Percentiles rank a stretch among this genome's conserved stretches.
Conservation (phyloP, 2,797 vertebrate species). For the Platalea minor region DNA sequence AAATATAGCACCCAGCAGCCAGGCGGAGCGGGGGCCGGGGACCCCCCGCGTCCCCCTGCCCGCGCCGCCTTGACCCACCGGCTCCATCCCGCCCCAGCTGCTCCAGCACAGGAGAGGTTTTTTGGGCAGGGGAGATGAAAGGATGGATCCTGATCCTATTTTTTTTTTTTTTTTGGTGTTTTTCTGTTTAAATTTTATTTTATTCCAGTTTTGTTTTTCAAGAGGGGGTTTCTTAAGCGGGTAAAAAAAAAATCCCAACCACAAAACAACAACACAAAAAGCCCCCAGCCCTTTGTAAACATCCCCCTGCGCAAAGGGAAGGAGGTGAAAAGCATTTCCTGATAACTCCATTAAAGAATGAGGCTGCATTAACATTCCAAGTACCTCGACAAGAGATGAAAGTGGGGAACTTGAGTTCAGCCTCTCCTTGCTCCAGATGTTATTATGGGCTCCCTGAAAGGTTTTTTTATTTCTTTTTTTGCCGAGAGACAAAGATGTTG, state of each 20-base stretch:
- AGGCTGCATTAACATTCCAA: slow-evolving; percentile 74
- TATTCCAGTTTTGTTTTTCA: not conserved
- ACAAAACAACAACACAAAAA: slow-evolving; percentile 26
- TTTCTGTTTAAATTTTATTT: not conserved
- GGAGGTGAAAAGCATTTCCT: slow-evolving; percentile 79
- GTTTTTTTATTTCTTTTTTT: slow-evolving; percentile 72
- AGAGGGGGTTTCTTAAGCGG: not conserved
- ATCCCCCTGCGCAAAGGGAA: slow-evolving; percentile 59
- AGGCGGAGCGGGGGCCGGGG: not conserved
- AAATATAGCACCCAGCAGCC: slow-evolving; percentile 77
- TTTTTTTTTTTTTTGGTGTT: not conserved
- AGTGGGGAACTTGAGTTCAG: slow-evolving; percentile 68
- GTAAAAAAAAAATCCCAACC: not conserved
- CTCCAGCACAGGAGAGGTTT: not conserved
- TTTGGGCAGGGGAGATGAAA: not conserved
- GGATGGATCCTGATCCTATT: not conserved
- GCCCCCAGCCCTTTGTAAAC: slow-evolving; percentile 56
- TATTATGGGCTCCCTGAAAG: slow-evolving; percentile 81
- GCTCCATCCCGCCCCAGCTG: not conserved
- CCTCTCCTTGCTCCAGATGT: slow-evolving; percentile 79
- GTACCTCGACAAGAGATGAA: slow-evolving; percentile 71
- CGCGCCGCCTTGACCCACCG: not conserved
- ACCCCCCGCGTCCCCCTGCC: not conserved
- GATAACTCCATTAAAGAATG: slow-evolving; percentile 75
- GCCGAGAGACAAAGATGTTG: slow-evolving; percentile 77